phyloP scores from a whole-genome alignment of 2,888 invertebrate species.

The Athrips mouffetella region DNA sequence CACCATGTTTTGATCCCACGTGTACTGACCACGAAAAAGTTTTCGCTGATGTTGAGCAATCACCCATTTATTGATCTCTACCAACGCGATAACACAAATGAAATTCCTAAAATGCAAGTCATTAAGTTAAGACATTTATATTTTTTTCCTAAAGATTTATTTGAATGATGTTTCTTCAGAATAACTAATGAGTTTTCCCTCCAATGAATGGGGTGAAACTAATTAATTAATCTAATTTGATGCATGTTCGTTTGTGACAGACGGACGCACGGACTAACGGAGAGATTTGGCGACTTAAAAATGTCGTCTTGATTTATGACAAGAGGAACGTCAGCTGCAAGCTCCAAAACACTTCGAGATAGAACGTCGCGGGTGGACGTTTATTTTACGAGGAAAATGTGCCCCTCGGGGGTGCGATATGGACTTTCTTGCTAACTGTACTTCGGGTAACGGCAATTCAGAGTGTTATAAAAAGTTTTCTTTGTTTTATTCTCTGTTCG shows the following conservation, averaged over 20 bases:
- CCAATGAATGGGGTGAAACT: slow-evolving; percentile 10
- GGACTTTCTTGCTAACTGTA: slow-evolving; percentile 31
- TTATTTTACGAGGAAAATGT: slow-evolving; percentile 18
- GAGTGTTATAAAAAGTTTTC: slow-evolving; percentile 63
- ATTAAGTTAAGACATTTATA: too few species aligned
- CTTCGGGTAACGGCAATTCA: slow-evolving; percentile 45
- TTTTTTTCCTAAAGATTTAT: not conserved
- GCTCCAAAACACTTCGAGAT: slow-evolving; percentile 4
- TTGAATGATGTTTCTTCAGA: not conserved
- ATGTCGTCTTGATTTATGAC: slow-evolving; percentile 19
- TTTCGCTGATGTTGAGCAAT: too few species aligned
- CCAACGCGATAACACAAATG: too few species aligned
- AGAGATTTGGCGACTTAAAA: slow-evolving; percentile 12
- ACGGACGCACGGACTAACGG: slow-evolving; percentile 9
- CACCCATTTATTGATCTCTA: too few species aligned
- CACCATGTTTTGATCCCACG: slow-evolving; percentile 27
- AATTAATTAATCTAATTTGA: slow-evolving; percentile 17
- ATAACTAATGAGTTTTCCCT: slow-evolving; percentile 8
- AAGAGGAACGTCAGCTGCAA: slow-evolving; percentile 11
- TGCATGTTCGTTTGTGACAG: slow-evolving; percentile 9
- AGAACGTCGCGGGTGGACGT: slow-evolving; percentile 10
- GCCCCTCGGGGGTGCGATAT: slow-evolving; percentile 15
- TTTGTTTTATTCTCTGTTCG: slow-evolving; percentile 55
- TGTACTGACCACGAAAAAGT: slow-evolving; percentile 16
- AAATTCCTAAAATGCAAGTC: too few species aligned